phyloP scores from a whole-genome alignment of 2,113 vertebrate species.

The Echinops telfairi region DNA sequence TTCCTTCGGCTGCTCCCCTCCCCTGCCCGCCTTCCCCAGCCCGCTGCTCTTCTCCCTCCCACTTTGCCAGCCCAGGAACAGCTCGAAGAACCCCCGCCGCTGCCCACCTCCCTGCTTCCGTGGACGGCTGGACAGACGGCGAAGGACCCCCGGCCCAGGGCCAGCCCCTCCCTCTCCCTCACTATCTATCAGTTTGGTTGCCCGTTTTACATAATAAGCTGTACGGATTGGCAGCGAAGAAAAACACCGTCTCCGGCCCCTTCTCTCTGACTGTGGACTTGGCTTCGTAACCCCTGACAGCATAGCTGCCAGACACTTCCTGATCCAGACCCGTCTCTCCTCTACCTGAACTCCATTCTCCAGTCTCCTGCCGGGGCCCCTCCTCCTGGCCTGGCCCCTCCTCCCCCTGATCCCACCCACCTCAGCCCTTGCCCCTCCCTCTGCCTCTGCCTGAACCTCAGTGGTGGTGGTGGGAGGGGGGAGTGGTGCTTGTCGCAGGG shows the following conservation, averaged over 20 bases:
- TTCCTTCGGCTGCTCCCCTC: not conserved
- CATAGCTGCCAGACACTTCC: not conserved
- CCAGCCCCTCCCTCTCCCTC: not conserved
- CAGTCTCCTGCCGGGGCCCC: not conserved
- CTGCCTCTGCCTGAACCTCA: not conserved
- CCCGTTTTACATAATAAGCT: slow-evolving; percentile 24
- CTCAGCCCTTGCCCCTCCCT: not conserved
- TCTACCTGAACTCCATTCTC: rapidly evolving
- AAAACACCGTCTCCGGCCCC: not conserved
- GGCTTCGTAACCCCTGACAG: no score
- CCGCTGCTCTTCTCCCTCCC: slow-evolving; percentile 45
- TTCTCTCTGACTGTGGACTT: not conserved
- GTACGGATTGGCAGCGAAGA: not conserved
- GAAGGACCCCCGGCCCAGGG: not conserved
- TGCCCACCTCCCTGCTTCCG: not conserved
- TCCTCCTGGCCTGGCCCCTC: not conserved
- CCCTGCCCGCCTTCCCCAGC: not conserved
- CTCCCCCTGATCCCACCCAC: no score
- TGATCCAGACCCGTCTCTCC: no score
- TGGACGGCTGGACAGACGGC: not conserved
- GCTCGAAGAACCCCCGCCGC: not conserved
- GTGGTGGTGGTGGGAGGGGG: not conserved
- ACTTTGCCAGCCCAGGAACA: not conserved
- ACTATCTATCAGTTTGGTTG: rapidly evolving
- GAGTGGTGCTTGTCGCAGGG: not conserved